Evolutionary conservation across 2,888 invertebrate genomes (phyloP), one percentile per base, ranked within the genome.

Genomic region (Venusia cambrica): DNA sequence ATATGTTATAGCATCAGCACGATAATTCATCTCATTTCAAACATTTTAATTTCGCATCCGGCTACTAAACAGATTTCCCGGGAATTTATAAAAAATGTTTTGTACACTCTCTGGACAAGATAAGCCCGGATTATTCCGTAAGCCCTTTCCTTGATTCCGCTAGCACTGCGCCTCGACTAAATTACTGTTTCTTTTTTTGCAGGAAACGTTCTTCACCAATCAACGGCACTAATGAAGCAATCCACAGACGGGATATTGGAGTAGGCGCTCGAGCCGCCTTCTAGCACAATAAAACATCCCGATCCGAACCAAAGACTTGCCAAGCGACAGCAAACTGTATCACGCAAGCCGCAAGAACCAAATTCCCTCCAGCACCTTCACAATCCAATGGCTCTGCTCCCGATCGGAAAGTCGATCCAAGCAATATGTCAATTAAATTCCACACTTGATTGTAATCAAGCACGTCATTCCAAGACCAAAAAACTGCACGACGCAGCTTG

Each of bases 161-260:
- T 46, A 32, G 22, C 40, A 32, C 27, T 22, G 14, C 36, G 32
- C 47, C 42, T 30, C 13, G 15, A 29, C 39, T 54, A 54, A 57
- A 63, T 53, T 40, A 48, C 27, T 45, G 30, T 74, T 74, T 78
- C 56, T 67, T 70, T 71, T 80, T 65, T 74, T 79, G 65, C 73
- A 62, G 72, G 65, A 73, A 70, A 64, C 57, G 70, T 69, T 68
- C 72, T 65, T 54, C 73, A 69, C 62, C 70, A 78, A 75, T 79
- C 76, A 70, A 62, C 66, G 69, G 53, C 63, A 61, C 75, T 87
- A 83, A 84, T 85, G 83, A 84, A 81, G 78, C 83, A 83, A 83
- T 85, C 81, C 78, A 59, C 73, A 68, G 65, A 57, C 75, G 73
- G 84, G 79, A 84, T 83, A 85, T 84, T 84, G 76, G 57, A 79